phyloP scores from a whole-genome alignment of 2,797 vertebrate species.

The Cichlasoma orientale region DNA sequence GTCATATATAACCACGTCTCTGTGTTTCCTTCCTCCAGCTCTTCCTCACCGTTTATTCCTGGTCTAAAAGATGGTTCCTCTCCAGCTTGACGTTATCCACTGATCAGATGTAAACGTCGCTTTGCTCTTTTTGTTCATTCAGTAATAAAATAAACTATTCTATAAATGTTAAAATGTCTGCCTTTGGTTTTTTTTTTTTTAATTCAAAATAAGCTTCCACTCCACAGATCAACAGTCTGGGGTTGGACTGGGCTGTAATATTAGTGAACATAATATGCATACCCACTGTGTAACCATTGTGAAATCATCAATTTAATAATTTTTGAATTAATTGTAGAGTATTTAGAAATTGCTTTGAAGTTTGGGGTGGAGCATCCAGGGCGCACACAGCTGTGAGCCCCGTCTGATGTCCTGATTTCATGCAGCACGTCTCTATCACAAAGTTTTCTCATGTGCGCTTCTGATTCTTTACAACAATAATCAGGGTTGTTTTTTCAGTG shows the following conservation, averaged over 20 bases:
- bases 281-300: too few relatives aligned
- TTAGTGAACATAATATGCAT: not conserved
- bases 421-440: too few relatives aligned
- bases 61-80: slow-evolving; percentile 51
- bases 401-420: too few relatives aligned
- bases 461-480: too few relatives aligned
- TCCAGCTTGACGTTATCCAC: slow-evolving; percentile 52
- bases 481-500: too few relatives aligned
- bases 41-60: slow-evolving; percentile 57
- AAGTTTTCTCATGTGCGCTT: too few relatives aligned
- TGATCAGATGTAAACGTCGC: slow-evolving; percentile 61
- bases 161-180: slow-evolving; percentile 36
- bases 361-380: not conserved
- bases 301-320: accelerated
- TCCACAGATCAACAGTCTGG: too few relatives aligned
- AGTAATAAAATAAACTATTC: slow-evolving; percentile 75
- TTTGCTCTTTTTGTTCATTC: slow-evolving; percentile 66
- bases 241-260: not conserved
- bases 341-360: accelerated
- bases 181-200: not conserved
- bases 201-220: too few relatives aligned
- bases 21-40: slow-evolving; percentile 54
- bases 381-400: accelerated
- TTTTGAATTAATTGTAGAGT: not conserved
- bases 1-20: accelerated